phyloP scores from a whole-genome alignment of 1,140 invertebrate species.

The Papilio helenus region DNA sequence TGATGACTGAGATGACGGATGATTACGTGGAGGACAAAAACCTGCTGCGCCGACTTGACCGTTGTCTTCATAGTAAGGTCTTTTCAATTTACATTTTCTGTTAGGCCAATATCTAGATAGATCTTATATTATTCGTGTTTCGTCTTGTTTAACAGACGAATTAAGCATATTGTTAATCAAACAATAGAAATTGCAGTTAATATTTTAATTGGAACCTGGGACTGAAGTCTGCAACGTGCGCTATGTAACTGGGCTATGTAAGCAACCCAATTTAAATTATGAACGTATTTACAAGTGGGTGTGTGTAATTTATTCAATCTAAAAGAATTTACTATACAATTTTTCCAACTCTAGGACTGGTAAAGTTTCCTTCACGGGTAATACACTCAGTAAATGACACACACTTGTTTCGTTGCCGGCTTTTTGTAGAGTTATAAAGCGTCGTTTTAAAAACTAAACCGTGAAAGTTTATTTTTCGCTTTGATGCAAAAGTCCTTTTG shows the following conservation, averaged over 20 bases:
- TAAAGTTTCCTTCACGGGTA: conserved; percentile 25
- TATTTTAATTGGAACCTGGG: neutral
- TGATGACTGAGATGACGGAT: too few species aligned
- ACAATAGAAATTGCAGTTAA: neutral
- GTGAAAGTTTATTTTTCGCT: conserved; percentile 32
- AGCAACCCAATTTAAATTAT: neutral
- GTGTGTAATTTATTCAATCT: conserved; percentile 75
- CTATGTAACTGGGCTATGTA: conserved; percentile 9
- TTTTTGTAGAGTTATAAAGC: conserved; percentile 27
- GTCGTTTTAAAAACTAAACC: conserved; percentile 28
- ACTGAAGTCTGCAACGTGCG: conserved; percentile 59
- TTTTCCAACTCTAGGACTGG: conserved; percentile 3
- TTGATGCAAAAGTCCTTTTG: conserved; percentile 32
- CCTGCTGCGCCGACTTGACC: too few species aligned
- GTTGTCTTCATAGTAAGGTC: too few species aligned
- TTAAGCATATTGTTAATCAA: neutral
- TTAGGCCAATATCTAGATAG: too few species aligned
- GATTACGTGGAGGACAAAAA: too few species aligned
- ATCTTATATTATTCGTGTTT: too few species aligned
- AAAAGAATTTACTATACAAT: conserved; percentile 51
- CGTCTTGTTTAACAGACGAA: neutral
- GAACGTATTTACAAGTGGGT: neutral
- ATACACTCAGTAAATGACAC: conserved; percentile 28
- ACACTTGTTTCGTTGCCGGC: conserved; percentile 20
- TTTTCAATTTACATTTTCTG: too few species aligned